Evolutionary conservation across 2,113 vertebrate species (phyloP), one percentile per base, ranked within the genome.

Genomic region (Myotis lucifugus): DNA sequence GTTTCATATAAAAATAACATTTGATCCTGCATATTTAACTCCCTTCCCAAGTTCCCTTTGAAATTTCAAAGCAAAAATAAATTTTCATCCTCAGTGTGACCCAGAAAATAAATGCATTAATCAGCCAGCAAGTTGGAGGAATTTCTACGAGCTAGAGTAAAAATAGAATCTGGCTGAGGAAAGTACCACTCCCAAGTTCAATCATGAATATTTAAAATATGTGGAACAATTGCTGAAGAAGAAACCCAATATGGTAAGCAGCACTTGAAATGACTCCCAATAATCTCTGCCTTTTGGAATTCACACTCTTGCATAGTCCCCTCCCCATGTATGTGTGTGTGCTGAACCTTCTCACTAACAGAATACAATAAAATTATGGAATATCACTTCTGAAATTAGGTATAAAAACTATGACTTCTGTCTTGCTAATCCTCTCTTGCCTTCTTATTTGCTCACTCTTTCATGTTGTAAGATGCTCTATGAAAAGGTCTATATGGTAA

Each of bases 61-160:
- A 87, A 73, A 79, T 84, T 78, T 84, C 69, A 90, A 94, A 83
- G 85, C 50, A 88, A 69, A 86, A 76, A 66, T 82, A 86, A 89
- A 70, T 37, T 11, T 83, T 54, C 66, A 79, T 59, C 14, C 34
- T 81, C 59, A 76, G 42, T 66, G 83, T 89, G 85, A 52, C 29
- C 25, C 56, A 76, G 91, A 85, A 94, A 94, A 81, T 40, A 94
- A 94, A 66, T 48, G 29, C 13, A 90, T 34, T 90, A 52, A 59
- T 87, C 37, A 77, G 19, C 18, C 40, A 91, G 76, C 90, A 88
- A 29, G 4, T 94, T 93, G 34, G 40, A 88, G 21, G 50, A 85
- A 66, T 50, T 89, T 77, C 64, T 66, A 83, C 4, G 61, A 96
- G 8, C 42, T 40, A 76, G 0, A 91, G 34, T 19, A 88, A 90